Evolutionary conservation across 2,113 vertebrate genomes (phyloP).

Genomic region (Oreochromis aureus): DNA sequence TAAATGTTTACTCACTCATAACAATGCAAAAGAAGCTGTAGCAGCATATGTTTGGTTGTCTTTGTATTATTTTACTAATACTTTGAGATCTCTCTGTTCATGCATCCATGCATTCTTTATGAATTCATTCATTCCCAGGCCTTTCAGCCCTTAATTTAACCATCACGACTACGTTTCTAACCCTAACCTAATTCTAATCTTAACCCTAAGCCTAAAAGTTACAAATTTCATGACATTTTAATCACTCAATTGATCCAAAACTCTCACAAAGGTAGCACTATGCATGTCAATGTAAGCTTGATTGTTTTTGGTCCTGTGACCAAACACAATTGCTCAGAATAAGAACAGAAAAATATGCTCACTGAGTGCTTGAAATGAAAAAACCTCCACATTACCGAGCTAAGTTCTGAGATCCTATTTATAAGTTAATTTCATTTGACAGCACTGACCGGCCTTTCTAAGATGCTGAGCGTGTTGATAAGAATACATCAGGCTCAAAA

Average conservation of each 20-base stretch:
- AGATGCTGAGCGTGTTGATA: background rate
- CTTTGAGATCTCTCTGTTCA: background rate
- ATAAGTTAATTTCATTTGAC: background rate
- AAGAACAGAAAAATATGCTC: background rate
- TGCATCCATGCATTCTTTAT: background rate
- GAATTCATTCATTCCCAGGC: background rate
- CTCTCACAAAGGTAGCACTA: background rate
- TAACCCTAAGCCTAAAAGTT: background rate
- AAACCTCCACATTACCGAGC: background rate
- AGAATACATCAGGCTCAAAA: background rate
- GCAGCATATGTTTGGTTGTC: background rate
- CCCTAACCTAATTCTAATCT: background rate
- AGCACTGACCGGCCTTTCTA: background rate
- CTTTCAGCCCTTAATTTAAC: background rate
- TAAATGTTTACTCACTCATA: background rate
- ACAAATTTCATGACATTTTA: background rate
- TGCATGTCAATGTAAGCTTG: background rate
- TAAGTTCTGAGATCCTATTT: background rate
- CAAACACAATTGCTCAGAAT: background rate
- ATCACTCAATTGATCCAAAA: background rate
- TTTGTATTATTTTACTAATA: background rate
- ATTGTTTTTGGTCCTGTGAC: background rate
- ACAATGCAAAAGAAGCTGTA: background rate
- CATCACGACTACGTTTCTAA: background rate
- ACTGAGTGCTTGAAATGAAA: accelerated